These are phyloP conservation scores for Thalassoma bifasciatum DNA, from an alignment of 2,113 vertebrate genomes.

Conservation along the genomic window DNA sequence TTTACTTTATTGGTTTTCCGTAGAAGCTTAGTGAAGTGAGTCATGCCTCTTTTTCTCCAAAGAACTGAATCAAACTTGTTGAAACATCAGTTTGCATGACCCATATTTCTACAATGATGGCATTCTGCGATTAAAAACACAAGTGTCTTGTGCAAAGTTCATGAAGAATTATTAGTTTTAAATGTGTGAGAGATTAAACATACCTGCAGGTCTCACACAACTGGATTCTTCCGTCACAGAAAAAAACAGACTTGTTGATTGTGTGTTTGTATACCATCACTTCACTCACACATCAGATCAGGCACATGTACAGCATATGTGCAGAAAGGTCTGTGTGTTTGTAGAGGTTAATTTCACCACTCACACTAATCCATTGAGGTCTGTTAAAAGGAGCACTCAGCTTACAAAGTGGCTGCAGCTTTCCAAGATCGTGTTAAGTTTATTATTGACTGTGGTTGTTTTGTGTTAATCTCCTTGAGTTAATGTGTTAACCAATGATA, in stretches of 20 bases:
- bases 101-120: neutral
- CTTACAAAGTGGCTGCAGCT: conserved; percentile 14
- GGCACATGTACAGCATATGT: conserved; percentile 17
- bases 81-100: neutral
- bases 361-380: conserved; percentile 1
- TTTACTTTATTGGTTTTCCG: neutral
- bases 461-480: neutral
- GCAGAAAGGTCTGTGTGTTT: conserved; percentile 31
- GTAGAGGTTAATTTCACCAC: conserved; percentile 56
- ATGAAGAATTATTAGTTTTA: neutral
- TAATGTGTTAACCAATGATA: neutral
- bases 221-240: conserved; percentile 16
- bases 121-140: conserved; percentile 7
- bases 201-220: conserved; percentile 14
- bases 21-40: neutral
- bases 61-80: neutral
- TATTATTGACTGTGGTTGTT: neutral
- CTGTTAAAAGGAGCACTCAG: conserved; percentile 23
- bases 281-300: neutral
- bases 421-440: neutral
- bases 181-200: neutral
- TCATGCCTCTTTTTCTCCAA: neutral
- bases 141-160: neutral
- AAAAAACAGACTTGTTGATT: neutral
- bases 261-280: neutral